phyloP scores from a whole-genome alignment of 2,113 vertebrate genomes.

The Vicugna pacos region DNA sequence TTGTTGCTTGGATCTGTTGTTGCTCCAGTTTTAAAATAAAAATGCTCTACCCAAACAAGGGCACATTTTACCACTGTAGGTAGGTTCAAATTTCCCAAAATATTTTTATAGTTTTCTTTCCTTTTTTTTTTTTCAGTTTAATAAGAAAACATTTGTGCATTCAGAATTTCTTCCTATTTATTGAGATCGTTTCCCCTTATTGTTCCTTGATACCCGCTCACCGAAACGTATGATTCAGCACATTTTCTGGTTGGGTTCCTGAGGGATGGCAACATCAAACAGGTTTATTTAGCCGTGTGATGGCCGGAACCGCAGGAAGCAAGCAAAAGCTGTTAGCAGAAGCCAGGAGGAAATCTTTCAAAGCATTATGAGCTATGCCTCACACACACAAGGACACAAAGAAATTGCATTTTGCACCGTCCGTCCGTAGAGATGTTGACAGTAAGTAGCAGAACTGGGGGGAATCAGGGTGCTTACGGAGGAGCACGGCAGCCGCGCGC shows the following conservation, averaged over 20 bases:
- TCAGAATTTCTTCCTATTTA: constrained; percentile 40
- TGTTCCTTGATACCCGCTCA: constrained; percentile 56
- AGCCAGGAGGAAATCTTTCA: constrained; percentile 68
- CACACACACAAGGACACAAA: constrained; percentile 55
- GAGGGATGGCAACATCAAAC: constrained; percentile 51
- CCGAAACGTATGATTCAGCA: constrained; percentile 21
- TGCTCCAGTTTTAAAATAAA: constrained; percentile 66
- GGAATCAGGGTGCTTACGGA: not conserved
- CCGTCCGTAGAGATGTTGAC: not conserved
- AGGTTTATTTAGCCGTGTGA: constrained; percentile 60
- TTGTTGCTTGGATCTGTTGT: constrained; percentile 68
- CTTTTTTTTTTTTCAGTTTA: constrained; percentile 17
- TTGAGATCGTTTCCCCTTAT: constrained; percentile 44
- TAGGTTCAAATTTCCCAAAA: constrained; percentile 67
- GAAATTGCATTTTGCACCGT: constrained; percentile 58
- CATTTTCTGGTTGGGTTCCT: constrained; percentile 54
- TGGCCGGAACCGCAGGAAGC: constrained; percentile 66
- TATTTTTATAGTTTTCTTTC: constrained; percentile 69
- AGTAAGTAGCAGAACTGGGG: not conserved
- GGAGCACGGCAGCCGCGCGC: not conserved
- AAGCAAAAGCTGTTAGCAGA: constrained; percentile 65
- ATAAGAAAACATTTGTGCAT: constrained; percentile 61
- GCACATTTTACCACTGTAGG: constrained; percentile 54
- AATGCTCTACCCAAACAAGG: constrained; percentile 59
- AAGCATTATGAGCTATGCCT: constrained; percentile 48